Conservation (phyloP, 2,888 invertebrate genomes). For the Micropterix aruncella region DNA sequence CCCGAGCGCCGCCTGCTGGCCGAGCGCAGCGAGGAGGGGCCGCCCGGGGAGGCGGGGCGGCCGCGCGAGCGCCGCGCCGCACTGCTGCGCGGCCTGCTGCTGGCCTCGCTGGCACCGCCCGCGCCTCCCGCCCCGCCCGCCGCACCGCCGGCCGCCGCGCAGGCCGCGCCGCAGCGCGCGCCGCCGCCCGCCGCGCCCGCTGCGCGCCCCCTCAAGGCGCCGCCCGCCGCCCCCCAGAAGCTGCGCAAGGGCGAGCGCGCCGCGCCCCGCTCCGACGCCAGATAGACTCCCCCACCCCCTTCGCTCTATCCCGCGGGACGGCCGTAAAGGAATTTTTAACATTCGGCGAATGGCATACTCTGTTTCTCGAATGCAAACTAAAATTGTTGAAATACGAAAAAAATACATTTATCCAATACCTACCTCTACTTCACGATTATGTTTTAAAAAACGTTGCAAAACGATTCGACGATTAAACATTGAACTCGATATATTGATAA, state of each 20-base stretch:
- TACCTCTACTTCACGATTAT: too few relatives aligned
- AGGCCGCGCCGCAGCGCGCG: constrained; percentile 15
- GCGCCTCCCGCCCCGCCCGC: constrained; percentile 16
- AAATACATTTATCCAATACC: too few relatives aligned
- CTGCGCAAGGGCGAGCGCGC: constrained; percentile 23
- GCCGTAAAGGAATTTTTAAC: too few relatives aligned
- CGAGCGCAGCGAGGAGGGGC: constrained; percentile 15
- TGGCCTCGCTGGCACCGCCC: constrained; percentile 30
- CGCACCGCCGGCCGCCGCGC: constrained; percentile 8
- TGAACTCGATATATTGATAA: too few relatives aligned
- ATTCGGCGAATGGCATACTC: too few relatives aligned
- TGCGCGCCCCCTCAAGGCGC: constrained; percentile 24
- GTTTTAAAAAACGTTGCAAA: too few relatives aligned
- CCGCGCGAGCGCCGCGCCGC: constrained; percentile 26
- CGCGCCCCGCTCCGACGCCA: constrained; percentile 28
- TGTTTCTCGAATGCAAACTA: too few relatives aligned
- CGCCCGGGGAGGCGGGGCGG: constrained; percentile 12
- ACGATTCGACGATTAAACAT: too few relatives aligned
- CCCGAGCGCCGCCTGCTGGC: constrained; percentile 10
- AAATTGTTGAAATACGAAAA: too few relatives aligned
- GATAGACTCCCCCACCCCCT: constrained; percentile 22
- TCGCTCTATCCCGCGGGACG: neutral
- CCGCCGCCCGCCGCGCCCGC: constrained; percentile 15
- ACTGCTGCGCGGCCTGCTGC: constrained; percentile 30
- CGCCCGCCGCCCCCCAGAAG: constrained; percentile 16